A percentile compares a stretch with the other conserved stretches of the same genome.
phyloP scores from a whole-genome alignment of 37 sponge, comb jelly and placozoan species.

The Aphrocallistes beatrix region DNA sequence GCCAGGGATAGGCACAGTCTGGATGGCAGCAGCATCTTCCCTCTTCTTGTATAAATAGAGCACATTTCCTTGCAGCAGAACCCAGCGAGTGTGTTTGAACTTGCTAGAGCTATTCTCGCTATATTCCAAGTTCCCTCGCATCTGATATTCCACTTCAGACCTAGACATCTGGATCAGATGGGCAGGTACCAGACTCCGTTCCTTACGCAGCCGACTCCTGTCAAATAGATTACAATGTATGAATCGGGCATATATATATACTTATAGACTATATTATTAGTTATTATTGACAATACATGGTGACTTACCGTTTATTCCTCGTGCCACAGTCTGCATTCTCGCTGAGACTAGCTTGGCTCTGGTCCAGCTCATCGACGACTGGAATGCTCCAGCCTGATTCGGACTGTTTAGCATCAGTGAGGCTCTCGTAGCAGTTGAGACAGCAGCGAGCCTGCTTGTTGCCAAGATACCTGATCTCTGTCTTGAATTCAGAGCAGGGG shows the following conservation, averaged over 20 bases:
- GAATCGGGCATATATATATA: too few relatives aligned
- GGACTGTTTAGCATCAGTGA: not conserved
- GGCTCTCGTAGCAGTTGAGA: not conserved
- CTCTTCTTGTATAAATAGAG: not conserved
- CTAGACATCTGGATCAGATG: not conserved
- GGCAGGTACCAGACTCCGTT: not conserved
- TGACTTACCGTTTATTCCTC: not conserved
- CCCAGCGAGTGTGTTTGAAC: not conserved
- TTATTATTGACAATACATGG: not conserved
- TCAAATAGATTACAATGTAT: too few relatives aligned
- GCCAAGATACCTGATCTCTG: not conserved
- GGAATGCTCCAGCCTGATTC: not conserved
- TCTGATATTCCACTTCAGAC: not conserved
- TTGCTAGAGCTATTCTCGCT: not conserved
- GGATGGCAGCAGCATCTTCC: not conserved
- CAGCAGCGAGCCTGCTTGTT: constrained; percentile 18
- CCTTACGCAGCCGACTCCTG: not conserved
- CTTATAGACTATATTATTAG: too few relatives aligned
- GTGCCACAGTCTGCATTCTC: not conserved
- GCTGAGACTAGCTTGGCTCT: not conserved
- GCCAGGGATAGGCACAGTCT: not conserved
- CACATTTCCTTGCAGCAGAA: not conserved
- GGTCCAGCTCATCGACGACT: not conserved
- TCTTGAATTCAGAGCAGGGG: not conserved
- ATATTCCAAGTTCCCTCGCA: not conserved